Percentiles rank a stretch among this genome's conserved stretches.
phyloP scores from a whole-genome alignment of 2,113 vertebrate species.

The Danionella cerebrum region DNA sequence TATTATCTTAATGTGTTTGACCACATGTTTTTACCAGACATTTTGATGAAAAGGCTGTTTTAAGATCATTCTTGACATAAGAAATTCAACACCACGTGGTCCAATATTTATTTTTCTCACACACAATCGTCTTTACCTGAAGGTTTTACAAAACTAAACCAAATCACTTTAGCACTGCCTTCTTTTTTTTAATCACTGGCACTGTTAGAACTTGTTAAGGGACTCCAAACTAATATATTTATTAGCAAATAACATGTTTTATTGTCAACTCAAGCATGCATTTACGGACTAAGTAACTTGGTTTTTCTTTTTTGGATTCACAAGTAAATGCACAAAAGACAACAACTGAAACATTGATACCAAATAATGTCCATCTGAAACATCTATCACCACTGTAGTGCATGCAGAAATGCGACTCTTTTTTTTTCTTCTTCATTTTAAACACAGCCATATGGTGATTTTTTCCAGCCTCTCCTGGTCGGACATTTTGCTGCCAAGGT shows the following conservation, averaged over 20 bases:
- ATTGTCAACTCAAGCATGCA: constrained; percentile 37
- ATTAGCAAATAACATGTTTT: constrained; percentile 14
- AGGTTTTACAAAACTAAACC: too few relatives aligned
- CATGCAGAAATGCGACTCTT: constrained; percentile 64
- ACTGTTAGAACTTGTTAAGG: background rate
- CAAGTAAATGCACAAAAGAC: constrained; percentile 59
- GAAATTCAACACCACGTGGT: constrained; percentile 60
- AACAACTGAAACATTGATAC: constrained; percentile 63
- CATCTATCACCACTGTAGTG: constrained; percentile 60
- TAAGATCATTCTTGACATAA: constrained; percentile 49
- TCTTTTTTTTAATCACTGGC: background rate
- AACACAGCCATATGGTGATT: constrained; percentile 57
- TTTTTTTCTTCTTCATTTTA: constrained; percentile 39
- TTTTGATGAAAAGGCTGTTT: too few relatives aligned
- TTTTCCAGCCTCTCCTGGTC: constrained; percentile 62
- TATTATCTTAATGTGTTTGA: too few relatives aligned
- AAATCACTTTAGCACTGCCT: too few relatives aligned
- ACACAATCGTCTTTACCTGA: too few relatives aligned
- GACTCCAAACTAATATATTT: background rate
- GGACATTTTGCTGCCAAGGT: constrained; percentile 72
- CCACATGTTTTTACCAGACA: too few relatives aligned
- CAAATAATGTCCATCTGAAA: constrained; percentile 61
- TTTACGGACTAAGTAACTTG: constrained; percentile 1
- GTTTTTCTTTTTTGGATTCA: constrained; percentile 26
- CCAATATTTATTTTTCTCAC: background rate